Evolutionary conservation across 2,797 vertebrate species (phyloP).

Genomic region (Alca torda): DNA sequence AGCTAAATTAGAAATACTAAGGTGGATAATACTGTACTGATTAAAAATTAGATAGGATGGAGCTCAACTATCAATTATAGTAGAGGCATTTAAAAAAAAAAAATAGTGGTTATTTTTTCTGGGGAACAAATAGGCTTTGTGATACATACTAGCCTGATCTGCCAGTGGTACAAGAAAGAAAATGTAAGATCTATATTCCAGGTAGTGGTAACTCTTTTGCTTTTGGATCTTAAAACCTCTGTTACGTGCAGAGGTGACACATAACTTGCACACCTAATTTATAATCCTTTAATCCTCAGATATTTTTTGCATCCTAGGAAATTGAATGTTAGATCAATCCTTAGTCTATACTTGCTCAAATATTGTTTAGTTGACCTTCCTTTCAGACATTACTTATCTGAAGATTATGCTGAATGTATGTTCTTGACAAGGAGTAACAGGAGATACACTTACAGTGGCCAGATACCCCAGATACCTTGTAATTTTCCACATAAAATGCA

Average conservation of each 20-base stretch:
- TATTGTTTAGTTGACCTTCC: slow-evolving; percentile 35
- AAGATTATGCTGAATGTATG: slow-evolving; percentile 17
- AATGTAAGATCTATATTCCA: not conserved
- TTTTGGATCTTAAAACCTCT: not conserved
- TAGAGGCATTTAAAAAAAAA: not conserved
- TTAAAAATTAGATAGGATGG: not conserved
- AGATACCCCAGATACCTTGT: not conserved
- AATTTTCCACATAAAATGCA: not conserved
- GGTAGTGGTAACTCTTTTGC: not conserved
- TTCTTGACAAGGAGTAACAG: slow-evolving; percentile 3
- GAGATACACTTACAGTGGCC: not conserved
- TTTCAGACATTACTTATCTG: slow-evolving; percentile 7
- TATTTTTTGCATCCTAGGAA: not conserved
- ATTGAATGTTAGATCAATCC: not conserved
- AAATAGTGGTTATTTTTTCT: not conserved
- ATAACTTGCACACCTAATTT: not conserved
- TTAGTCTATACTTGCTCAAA: not conserved
- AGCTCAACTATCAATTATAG: not conserved
- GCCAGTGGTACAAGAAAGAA: not conserved
- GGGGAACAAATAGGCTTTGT: not conserved
- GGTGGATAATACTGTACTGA: not conserved
- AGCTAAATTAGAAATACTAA: not conserved
- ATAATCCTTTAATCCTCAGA: slow-evolving; percentile 27
- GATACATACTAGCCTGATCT: not conserved
- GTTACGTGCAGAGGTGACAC: not conserved